phyloP scores from a whole-genome alignment of 2,113 vertebrate genomes.

The Anguilla japonica region DNA sequence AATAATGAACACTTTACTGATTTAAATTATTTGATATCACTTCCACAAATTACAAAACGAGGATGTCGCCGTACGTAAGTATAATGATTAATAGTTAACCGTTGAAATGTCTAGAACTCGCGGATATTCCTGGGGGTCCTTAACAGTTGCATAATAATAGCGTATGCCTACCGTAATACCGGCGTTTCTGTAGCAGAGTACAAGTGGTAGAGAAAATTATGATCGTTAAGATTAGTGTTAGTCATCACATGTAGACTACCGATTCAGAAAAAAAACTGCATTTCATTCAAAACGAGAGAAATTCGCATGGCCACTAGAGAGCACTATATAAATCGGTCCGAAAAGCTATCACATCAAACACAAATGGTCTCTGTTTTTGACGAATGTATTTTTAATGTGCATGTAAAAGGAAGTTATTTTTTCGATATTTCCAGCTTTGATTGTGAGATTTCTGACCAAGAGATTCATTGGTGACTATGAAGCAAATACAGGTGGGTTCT shows the following conservation, averaged over 20 bases:
- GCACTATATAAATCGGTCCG: background rate
- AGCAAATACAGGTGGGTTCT: slow-evolving; percentile 82
- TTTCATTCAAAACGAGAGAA: background rate
- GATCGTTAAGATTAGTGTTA: background rate
- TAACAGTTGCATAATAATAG: background rate
- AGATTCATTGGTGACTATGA: slow-evolving; percentile 94
- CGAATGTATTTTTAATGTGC: background rate
- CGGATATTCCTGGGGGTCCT: background rate
- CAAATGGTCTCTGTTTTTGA: background rate
- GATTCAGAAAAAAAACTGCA: background rate
- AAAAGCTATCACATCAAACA: background rate
- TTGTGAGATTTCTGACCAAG: slow-evolving; percentile 88
- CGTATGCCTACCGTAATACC: background rate
- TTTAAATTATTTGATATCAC: background rate
- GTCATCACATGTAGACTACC: background rate
- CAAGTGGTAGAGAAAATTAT: background rate
- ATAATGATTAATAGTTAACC: too few relatives aligned
- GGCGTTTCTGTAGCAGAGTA: background rate
- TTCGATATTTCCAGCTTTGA: slow-evolving; percentile 69
- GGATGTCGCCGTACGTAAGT: too few relatives aligned
- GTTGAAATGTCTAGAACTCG: background rate
- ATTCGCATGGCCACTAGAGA: background rate
- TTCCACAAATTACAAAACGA: background rate
- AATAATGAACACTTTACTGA: background rate
- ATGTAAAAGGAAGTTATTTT: background rate